Evolutionary conservation across 2,888 invertebrate genomes (phyloP).

Genomic region (Osmoderma eremita): DNA sequence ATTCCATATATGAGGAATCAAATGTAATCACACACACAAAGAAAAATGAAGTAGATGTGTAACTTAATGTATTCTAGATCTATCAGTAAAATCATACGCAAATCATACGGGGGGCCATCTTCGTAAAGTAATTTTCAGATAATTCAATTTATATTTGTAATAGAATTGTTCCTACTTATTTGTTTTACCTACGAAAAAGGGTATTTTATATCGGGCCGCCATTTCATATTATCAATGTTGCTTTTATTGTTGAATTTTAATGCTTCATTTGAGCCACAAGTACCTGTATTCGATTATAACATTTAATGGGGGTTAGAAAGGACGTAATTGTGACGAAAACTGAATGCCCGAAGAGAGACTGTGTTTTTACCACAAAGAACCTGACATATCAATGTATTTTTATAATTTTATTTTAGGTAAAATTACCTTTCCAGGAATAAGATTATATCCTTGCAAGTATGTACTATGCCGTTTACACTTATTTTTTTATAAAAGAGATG

Average conservation of each 20-base stretch:
- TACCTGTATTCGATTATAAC: constrained; percentile 27
- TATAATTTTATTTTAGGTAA: no score
- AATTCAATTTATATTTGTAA: neutral
- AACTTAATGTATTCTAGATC: neutral
- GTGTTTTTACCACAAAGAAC: constrained; percentile 10
- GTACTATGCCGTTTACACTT: no score
- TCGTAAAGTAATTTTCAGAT: constrained; percentile 10
- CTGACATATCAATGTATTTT: constrained; percentile 4
- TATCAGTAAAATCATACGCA: neutral
- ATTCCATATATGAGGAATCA: neutral
- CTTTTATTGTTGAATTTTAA: neutral
- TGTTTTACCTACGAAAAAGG: constrained; percentile 2
- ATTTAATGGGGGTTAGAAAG: neutral
- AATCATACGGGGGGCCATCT: constrained; percentile 3
- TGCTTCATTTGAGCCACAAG: neutral
- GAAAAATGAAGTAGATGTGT: neutral
- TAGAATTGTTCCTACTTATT: constrained; percentile 7
- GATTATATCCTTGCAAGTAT: no score
- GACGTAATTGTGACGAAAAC: constrained; percentile 24
- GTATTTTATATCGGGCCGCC: neutral
- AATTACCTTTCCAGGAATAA: no score
- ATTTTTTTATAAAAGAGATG: no score
- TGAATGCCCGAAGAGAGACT: neutral
- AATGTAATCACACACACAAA: neutral
- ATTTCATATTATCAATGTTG: constrained; percentile 17